Evolutionary conservation across 2,888 invertebrate species (phyloP).

Genomic region (Ptilodon capucinus): DNA sequence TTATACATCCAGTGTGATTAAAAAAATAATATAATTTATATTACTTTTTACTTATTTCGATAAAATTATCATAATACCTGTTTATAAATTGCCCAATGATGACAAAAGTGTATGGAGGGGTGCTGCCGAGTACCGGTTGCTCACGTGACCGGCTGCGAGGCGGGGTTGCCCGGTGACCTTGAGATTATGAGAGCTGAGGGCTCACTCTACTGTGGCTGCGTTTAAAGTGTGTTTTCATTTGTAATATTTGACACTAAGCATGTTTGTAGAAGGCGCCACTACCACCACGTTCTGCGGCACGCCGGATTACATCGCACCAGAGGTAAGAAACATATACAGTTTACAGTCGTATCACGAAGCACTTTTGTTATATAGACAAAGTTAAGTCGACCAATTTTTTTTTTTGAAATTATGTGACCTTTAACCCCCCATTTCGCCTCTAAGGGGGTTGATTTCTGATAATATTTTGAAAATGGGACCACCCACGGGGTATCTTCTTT

Average conservation of each 20-base stretch:
- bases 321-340: conserved; percentile 76
- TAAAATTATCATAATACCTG: too few species aligned
- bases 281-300: conserved; percentile 99
- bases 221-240: not conserved
- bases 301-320: conserved; percentile 99
- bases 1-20: too few species aligned
- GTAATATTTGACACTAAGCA: not conserved
- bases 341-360: too few species aligned
- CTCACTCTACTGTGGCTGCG: not conserved
- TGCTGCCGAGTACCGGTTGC: conserved; percentile 11
- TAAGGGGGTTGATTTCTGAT: too few species aligned
- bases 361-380: too few species aligned
- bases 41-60: too few species aligned
- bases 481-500: too few species aligned
- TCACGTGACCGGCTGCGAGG: conserved; percentile 3
- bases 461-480: too few species aligned
- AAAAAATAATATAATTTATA: too few species aligned
- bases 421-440: too few species aligned
- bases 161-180: conserved; percentile 33
- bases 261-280: conserved; percentile 88
- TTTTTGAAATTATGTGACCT: too few species aligned
- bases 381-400: too few species aligned
- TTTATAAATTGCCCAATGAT: conserved; percentile 18
- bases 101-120: conserved; percentile 31
- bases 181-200: conserved; percentile 40